Evolutionary conservation across 2,888 invertebrate species (phyloP), one percentile per base, ranked within the genome.

Genomic region (Phortica magna): DNA sequence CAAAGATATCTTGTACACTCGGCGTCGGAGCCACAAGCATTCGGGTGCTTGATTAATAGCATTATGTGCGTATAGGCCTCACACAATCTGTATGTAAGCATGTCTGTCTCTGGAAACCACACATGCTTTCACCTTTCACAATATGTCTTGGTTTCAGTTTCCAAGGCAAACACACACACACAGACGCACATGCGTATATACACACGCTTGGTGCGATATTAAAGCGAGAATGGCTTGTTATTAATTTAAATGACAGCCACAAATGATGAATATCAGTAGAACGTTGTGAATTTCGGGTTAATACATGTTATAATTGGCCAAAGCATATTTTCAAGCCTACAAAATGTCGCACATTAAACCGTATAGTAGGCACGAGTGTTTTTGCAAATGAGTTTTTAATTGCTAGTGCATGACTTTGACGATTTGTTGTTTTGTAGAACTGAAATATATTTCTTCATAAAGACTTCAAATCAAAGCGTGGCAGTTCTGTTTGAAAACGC

Each of bases 31-130:
- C 61, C 31, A 22, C 31, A 61, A 61, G 19, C 61, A 61, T 61
- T 61, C 61, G 7, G 48, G 17, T 61, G 61, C 61, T 61, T 61
- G 61, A 61, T 61, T 61, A 61, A 61, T 61, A 48, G 48, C 48
- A 48, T 48, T 48, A 48, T 14, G 48, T 48, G 48, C 48, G 48
- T 48, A 48, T 14, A 48, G 14, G 10, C 14, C 14, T 48, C 48
- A 48, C 48, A 12, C 48, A 48, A 48, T 48, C 48, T 5, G 48
- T 14, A 9, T 48, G 10, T 48, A 2, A 14, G 48, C 14, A 48
- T 48, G 48, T 48, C 48, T 14, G 9, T 48, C 9, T 14, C 7
- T 48, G 48, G 14, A 48, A 48, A 2, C 14, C 48, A 48, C 14
- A 14, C 48, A 48, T 48, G 14, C 14, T 12, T 9, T 14, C 48